These are phyloP conservation scores for Pteruthius melanotis DNA, from an alignment of 2,113 vertebrate genomes.

Conservation along the genomic window DNA sequence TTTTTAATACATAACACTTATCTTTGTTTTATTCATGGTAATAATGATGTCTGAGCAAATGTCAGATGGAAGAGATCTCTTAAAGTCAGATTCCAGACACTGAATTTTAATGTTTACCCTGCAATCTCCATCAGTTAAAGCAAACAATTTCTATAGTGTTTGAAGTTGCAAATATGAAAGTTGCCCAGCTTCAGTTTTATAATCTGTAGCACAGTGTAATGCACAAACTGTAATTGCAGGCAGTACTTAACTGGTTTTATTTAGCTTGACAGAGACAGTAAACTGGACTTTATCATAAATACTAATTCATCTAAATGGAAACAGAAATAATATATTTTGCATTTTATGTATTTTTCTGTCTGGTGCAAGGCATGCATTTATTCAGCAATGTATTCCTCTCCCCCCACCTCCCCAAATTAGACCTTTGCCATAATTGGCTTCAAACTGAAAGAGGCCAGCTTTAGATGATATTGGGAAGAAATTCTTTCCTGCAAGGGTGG, in stretches of 20 bases:
- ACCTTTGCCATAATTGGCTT: not conserved
- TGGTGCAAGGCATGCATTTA: not conserved
- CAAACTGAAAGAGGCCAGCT: not conserved
- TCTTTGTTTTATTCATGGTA: not conserved
- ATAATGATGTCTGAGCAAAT: conserved; percentile 37
- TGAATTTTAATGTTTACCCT: not conserved
- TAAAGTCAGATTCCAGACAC: not conserved
- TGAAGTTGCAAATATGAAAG: not conserved
- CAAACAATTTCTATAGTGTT: not conserved
- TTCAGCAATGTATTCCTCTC: not conserved
- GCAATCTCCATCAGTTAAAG: conserved; percentile 4
- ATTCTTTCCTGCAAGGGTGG: not conserved
- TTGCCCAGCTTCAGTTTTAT: not conserved
- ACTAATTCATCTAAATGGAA: not conserved
- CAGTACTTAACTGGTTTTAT: not conserved
- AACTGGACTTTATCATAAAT: not conserved
- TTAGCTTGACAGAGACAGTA: not conserved
- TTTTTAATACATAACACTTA: not conserved
- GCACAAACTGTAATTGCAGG: not conserved
- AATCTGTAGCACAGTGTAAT: not conserved
- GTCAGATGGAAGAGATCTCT: conserved; percentile 9
- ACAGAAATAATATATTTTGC: not conserved
- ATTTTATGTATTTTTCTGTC: not conserved
- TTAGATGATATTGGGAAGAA: not conserved
- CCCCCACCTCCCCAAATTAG: fast-evolving